Evolutionary conservation across 2,888 invertebrate species (phyloP), one percentile per base, ranked within the genome.

Genomic region (Cyaniris semiargus): DNA sequence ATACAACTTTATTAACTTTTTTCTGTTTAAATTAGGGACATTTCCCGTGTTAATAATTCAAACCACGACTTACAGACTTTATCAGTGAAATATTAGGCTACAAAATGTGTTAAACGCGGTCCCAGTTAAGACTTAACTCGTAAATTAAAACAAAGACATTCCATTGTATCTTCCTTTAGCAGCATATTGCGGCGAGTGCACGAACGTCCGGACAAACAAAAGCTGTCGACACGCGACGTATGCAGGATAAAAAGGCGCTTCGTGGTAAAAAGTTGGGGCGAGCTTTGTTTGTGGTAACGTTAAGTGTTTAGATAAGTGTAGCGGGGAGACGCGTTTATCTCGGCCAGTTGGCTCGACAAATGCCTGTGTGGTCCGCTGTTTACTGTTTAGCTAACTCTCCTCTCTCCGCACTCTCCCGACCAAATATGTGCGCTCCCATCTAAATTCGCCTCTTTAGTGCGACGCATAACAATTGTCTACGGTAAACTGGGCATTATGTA

Each of bases 281-380:
- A 88, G 90, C 90, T 90, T 91, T 94, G 92, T 93, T 93, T 93
- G 91, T 92, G 89, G 88, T 90, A 86, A 87, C 87, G 89, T 89
- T 90, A 90, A 93, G 94, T 93, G 94, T 93, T 94, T 94, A 92
- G 91, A 93, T 93, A 94, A 94, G 93, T 92, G 93, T 89, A 89
- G 87, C 87, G 86, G 89, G 90, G 92, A 90, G 90, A 88, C 85
- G 86, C 91, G 92, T 92, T 90, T 93, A 93, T 93, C 93, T 88
- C 84, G 85, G 88, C 88, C 89, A 89, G 89, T 86, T 81, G 85
- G 83, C 86, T 89, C 86, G 90, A 89, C 92, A 91, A 92, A 93
- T 91, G 93, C 92, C 90, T 92, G 93, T 93, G 93, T 92, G 93
- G 92, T 92, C 93, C 84, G 84, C 84, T 90, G 88, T 90, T 90